A percentile compares a stretch with the other conserved stretches of the same genome.
phyloP scores from a whole-genome alignment of 2,113 vertebrate species.

The Podilymbus podiceps region DNA sequence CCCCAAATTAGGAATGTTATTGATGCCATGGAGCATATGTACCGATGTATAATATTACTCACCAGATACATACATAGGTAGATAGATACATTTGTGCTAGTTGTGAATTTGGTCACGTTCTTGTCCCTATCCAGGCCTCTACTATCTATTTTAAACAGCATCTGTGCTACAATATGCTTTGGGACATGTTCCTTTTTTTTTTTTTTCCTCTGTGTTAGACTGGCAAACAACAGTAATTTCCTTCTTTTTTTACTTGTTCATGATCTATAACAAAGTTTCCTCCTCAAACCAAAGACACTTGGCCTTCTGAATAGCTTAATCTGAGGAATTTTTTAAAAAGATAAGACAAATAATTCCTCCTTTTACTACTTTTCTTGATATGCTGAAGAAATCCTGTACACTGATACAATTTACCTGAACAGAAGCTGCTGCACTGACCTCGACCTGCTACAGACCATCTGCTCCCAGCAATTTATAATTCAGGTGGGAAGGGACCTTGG shows the following conservation, averaged over 20 bases:
- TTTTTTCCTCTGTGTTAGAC: background rate
- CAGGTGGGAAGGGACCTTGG: background rate
- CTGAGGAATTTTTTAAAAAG: background rate
- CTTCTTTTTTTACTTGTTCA: background rate
- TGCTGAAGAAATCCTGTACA: background rate
- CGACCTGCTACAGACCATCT: background rate
- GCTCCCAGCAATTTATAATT: background rate
- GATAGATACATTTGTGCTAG: background rate
- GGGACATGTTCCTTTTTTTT: background rate
- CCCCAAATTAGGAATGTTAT: background rate
- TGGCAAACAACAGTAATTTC: background rate
- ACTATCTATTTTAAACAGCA: background rate
- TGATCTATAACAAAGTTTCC: background rate
- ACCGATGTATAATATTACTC: background rate
- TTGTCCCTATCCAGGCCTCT: background rate
- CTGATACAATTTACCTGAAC: background rate
- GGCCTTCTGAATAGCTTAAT: background rate
- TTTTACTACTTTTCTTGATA: background rate
- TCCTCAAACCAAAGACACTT: background rate
- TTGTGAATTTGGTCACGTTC: background rate
- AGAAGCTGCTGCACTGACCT: background rate
- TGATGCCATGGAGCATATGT: background rate
- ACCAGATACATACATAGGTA: background rate
- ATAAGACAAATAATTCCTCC: background rate
- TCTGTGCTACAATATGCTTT: background rate